Evolutionary conservation across 2,888 invertebrate species (phyloP), one percentile per base, ranked within the genome.

Genomic region (Hyalella azteca): DNA sequence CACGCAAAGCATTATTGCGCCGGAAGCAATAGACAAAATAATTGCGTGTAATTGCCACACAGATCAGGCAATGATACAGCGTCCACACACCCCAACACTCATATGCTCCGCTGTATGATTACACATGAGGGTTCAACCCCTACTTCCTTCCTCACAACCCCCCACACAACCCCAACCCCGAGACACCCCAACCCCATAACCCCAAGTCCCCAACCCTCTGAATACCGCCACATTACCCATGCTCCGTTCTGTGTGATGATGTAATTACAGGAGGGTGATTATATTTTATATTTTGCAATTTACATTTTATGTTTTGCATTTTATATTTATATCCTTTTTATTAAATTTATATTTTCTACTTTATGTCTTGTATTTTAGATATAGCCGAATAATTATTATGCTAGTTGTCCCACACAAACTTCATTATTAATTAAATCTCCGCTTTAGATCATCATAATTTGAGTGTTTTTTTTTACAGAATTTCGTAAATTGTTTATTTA

Each of bases 101-200:
- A 9, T 22, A 54, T 54, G 54, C 54, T 54, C 29, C 54, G 22
- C 54, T 54, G 26, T 54, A 54, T 54, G 15, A 54, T 54, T 54
- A 54, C 54, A 54, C 54, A 26, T n/a, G 22, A 54, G 54, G 26
- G 26, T 29, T 54, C 54, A 54, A 54, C 22, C 29, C 54, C 26
- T 26, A 29, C 54, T 26, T 54, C 54, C 54, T 54, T 54, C 54
- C 54, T 54, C 54, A 54, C 29, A n/a, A n/a, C n/a, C n/a, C n/a
- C n/a, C n/a, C n/a, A n/a, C n/a, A n/a, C n/a, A n/a, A n/a, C n/a
- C n/a, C n/a, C n/a, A n/a, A n/a, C n/a, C n/a, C n/a, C n/a, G n/a
- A n/a, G n/a, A n/a, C n/a, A n/a, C n/a, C n/a, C n/a, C n/a, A n/a
- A n/a, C n/a, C n/a, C n/a, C n/a, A n/a, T n/a, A n/a, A n/a, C n/a